phyloP scores from a whole-genome alignment of 30 jellyfish, hydroid and myxozoan genomes.

The Sanderia malayensis region DNA sequence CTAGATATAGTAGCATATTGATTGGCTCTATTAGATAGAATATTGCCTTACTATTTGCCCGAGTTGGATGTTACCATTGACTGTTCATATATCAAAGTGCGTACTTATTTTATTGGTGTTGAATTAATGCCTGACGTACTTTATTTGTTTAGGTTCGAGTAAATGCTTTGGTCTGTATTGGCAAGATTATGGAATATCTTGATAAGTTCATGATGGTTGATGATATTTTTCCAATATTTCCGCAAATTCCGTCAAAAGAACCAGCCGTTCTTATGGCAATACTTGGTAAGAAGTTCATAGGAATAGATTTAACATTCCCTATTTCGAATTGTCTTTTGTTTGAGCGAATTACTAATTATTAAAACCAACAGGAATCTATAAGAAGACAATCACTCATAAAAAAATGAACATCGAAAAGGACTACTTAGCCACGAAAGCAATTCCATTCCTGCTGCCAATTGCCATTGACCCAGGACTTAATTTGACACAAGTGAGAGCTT shows the following conservation, averaged over 20 bases:
- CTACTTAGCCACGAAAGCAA: constrained; percentile 71
- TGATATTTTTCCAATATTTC: constrained; percentile 69
- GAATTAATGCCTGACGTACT: too few species aligned
- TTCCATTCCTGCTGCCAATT: constrained; percentile 82
- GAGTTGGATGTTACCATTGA: too few species aligned
- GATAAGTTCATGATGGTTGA: constrained; percentile 84
- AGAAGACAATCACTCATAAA: constrained; percentile 67
- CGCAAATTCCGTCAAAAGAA: constrained; percentile 79
- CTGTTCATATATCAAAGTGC: too few species aligned
- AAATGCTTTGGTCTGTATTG: constrained; percentile 82
- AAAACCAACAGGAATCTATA: constrained; percentile 91
- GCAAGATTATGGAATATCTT: constrained; percentile 70
- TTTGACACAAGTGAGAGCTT: constrained; percentile 63
- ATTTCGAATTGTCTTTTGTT: too few species aligned
- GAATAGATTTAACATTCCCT: too few species aligned
- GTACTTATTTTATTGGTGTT: too few species aligned
- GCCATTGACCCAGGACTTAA: constrained; percentile 79
- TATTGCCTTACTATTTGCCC: too few species aligned
- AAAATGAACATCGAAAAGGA: constrained; percentile 78
- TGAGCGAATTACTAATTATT: too few species aligned
- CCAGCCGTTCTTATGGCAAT: constrained; percentile 93
- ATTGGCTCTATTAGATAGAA: too few species aligned
- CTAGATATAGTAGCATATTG: too few species aligned
- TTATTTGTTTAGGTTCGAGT: constrained; percentile 84
- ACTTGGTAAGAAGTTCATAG: constrained; percentile 67